Evolutionary conservation across 2,113 vertebrate genomes (phyloP), one percentile per base, ranked within the genome.

Genomic region (Tragulus kanchil): DNA sequence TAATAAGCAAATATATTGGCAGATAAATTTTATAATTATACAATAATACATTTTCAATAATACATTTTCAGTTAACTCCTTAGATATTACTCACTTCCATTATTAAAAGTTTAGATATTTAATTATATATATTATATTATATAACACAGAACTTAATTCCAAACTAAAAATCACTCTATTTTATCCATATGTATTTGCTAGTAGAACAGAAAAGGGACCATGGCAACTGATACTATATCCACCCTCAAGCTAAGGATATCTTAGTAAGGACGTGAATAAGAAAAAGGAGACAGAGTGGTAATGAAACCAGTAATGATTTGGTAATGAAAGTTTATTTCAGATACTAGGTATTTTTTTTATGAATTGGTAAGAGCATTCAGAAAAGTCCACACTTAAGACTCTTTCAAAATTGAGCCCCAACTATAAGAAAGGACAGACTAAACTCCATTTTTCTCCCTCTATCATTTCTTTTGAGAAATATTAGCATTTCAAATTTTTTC

Each of bases 321-420:
- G 25, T n/a, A 90, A 45, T 25, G 8, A 17, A 89, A 90, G 78
- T 83, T 83, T 92, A 90, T 93, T 89, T 89, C 36, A 71, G 1
- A 9, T 67, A 4, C 85, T 26, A 88, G 21, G 23, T 77, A 36
- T 36, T 36, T 90, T 87, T 94, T 96, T 91, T 54, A 92, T 83
- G 31, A 90, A 82, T 8, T 75, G 11, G 65, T 31, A 92, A 5
- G 1, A 62, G 3, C 50, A 93, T 54, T 89, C 79, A 83, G 8
- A 93, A 91, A 94, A 79, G 67, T 93, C 15, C 96, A 95, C 95
- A 77, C 16, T 67, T 93, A 36, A 87, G 15, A 94, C 61, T 93
- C 50, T 36, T 67, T 2, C 36, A 36, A 36, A 69, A 85, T 3
- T 92, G 45, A 59, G 16, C 11, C 31, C 59, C 69, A 90, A 15